Conservation (phyloP, 2,797 vertebrate genomes). For the Malurus splendens region DNA sequence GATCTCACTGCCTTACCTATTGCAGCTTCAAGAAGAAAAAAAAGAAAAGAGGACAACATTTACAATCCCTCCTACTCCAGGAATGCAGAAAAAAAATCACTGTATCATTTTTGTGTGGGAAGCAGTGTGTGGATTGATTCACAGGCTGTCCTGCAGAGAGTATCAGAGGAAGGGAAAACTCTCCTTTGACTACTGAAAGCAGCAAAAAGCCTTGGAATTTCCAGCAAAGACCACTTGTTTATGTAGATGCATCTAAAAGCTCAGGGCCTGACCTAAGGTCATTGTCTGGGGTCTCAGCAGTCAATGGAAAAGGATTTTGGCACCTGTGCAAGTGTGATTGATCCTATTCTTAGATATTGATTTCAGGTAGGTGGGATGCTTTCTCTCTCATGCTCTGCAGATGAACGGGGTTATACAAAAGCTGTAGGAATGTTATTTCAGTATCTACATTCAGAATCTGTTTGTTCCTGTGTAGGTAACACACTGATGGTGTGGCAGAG, state of each 20-base stretch:
- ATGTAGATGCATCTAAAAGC: background rate
- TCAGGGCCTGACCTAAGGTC: background rate
- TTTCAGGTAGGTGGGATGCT: background rate
- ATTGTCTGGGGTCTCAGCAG: background rate
- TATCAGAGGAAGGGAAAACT: background rate
- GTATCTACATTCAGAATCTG: too few relatives aligned
- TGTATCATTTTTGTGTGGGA: background rate
- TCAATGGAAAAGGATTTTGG: background rate
- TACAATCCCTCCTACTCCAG: background rate
- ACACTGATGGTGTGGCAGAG: background rate
- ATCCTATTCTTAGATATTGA: background rate
- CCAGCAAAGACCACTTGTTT: background rate
- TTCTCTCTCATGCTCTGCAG: background rate
- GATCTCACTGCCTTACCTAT: background rate
- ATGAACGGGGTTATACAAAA: background rate
- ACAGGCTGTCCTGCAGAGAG: background rate
- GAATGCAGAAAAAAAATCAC: background rate
- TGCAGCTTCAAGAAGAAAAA: background rate
- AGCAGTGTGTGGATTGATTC: background rate
- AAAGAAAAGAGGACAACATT: background rate
- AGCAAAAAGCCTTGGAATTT: background rate
- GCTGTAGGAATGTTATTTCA: background rate
- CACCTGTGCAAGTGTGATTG: background rate
- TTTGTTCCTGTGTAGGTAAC: background rate
- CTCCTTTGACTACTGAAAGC: background rate